Evolutionary conservation across 2,888 invertebrate genomes (phyloP), one percentile per base, ranked within the genome.

Genomic region (Platycheirus albimanus): DNA sequence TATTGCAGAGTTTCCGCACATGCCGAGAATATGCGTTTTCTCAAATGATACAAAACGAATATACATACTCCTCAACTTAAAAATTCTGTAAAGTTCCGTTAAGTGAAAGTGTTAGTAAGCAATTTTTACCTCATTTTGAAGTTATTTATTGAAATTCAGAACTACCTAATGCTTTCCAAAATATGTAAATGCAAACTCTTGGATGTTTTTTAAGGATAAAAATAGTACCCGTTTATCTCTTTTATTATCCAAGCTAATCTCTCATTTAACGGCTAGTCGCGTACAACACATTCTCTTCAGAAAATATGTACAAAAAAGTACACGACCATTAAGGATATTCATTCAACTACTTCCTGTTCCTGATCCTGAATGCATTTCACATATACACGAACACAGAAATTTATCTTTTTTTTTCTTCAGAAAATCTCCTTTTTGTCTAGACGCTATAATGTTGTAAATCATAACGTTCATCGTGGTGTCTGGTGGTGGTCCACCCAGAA

Each of bases 271-370:
- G 36, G 58, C 75, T 64, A 75, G 80, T 80, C 80, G 80, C 75
- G 80, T 80, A 75, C 75, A 75, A 64, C 49, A 58, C 47, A 43
- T 36, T 36, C 19, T 5, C 49, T n/a, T 8, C 11, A 33, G 38
- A 20, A 5, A 28, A 15, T 5, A 28, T 15, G n/a, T 3, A n/a
- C 11, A 24, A 20, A n/a, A 19, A 47, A 58, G 24, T 43, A 58
- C 58, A 80, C 38, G 51, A 15, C 70, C 80, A 76, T 80, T 80
- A 80, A 80, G 75, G 75, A 80, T 76, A 75, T 58, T 80, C 75
- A 70, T 80, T 75, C 75, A 80, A 80, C 80, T 80, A 80, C 80
- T 80, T 80, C 75, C 80, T 80, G 75, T 80, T 80, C 80, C 75
- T n/a, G n/a, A n/a, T n/a, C n/a, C n/a, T 80, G 75, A 80, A 80